These are phyloP conservation scores for Pinctada fucata DNA, from an alignment of 2,888 invertebrate species.

Conservation along the genomic window DNA sequence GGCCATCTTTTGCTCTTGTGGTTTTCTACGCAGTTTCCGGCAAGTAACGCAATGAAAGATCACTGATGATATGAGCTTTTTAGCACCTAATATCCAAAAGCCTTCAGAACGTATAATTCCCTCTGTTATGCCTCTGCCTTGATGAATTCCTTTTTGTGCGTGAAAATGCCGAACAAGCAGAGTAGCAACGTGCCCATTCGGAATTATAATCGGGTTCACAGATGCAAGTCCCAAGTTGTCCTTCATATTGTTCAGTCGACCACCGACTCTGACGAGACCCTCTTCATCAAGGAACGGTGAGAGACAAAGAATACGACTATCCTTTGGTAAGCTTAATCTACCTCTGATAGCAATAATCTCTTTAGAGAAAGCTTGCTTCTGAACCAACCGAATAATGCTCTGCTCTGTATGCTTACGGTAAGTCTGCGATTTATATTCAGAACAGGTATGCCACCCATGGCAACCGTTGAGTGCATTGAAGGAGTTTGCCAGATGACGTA, in stretches of 20 bases:
- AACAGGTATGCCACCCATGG: conserved; percentile 36
- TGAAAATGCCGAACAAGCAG: conserved; percentile 7
- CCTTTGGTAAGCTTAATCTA: neutral
- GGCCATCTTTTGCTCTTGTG: conserved; percentile 16
- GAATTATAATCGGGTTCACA: conserved; percentile 14
- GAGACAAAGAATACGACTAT: no score
- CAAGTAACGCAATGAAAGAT: conserved; percentile 22
- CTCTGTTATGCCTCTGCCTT: conserved; percentile 29
- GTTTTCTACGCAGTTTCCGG: conserved; percentile 14
- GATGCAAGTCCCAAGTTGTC: conserved; percentile 6
- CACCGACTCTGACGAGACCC: no score
- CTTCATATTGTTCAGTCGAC: no score
- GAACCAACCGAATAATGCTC: conserved; percentile 19
- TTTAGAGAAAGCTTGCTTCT: conserved; percentile 3
- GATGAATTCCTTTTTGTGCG: conserved; percentile 9
- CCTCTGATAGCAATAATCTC: conserved; percentile 15
- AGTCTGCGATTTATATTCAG: neutral
- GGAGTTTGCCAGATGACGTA: conserved; percentile 10
- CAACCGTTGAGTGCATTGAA: neutral
- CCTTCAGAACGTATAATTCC: conserved; percentile 27
- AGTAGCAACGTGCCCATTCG: conserved; percentile 5
- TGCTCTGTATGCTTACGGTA: conserved; percentile 11
- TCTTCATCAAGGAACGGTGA: no score
- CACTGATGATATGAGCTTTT: conserved; percentile 5
- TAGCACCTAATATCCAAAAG: conserved; percentile 31